Evolutionary conservation across 1,140 invertebrate genomes (phyloP), one percentile per base, ranked within the genome.

Genomic region (Megalonaias nervosa): DNA sequence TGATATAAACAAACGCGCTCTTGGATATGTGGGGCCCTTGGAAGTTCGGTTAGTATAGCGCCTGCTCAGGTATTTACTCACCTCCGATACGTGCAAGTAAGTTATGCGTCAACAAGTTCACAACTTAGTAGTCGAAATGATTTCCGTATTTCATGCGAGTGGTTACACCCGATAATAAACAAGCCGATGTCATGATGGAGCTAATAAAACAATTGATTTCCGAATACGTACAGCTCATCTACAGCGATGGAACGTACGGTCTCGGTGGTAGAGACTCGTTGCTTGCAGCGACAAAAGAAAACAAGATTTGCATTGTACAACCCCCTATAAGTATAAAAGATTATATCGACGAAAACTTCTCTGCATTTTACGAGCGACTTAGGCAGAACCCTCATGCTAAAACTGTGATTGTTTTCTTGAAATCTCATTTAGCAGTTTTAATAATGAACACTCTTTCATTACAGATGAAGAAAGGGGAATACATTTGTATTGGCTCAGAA

Each of bases 161-260:
- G 2, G 94, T 95, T n/a, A 95, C 95, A n/a, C 94, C 94, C 0
- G 95, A 96, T 91, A 93, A 94, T 83, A 94, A 94, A 89, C 95
- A 96, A 91, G 94, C 95, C 1, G 93, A 93, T 82, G 93, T 94
- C 55, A 93, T 96, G 82, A 92, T 85, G 2, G 71, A 69, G 16
- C 64, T 86, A 2, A 69, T 85, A 14, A 58, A 61, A 19, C 60
- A 75, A 26, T 60, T 80, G 21, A 56, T 76, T 16, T 67, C 80
- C 17, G 64, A 71, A 21, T 82, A 82, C 71, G 71, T 85, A 9
- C 85, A 86, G 64, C 70, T 86, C 17, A 69, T 84, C 12, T 77
- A 75, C 64, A 74, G 75, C 26, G 19, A 23, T 14, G 74, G 56
- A 15, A 59, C 74, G 12, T 81, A 79, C 60, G 81, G 81, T n/a